Base-by-base conservation (phyloP, 2,888 invertebrate genomes). In the Lampropteryx suffumata region DNA sequence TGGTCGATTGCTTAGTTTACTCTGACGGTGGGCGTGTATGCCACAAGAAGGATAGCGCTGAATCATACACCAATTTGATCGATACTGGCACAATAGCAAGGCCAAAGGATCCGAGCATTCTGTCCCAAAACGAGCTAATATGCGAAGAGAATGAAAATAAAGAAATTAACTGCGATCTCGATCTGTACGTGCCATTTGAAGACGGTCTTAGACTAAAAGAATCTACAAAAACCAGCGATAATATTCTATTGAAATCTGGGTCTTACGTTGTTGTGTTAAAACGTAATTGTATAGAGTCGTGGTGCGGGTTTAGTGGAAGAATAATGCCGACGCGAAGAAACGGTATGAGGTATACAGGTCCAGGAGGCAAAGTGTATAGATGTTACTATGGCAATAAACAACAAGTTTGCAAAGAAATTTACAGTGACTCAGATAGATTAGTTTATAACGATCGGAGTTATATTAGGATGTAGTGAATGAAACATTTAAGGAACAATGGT, bases 111-210 rank as follows among this genome's bases (percentile, higher is more conserved):
- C 37, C 65, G 0, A 78, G 71, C 41, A 56, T 86, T 34, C 65
- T 88, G n/a, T 71, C 82, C 6, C 85, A 84, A 61, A 79, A 87
- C 10, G 88, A 89, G 56, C 84, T 86, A 42, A 64, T 89, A 57
- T 89, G 89, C 55, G 84, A 89, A 62, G 76, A 89, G 57, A 65
- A 56, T 46, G 34, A 59, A 10, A 50, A 64, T 17, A 76, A 65
- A 47, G 57, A 59, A 43, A 60, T 89, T 0, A 67, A 69, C 43
- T 89, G 89, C 52, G 86, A 88, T 62, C 61, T 79, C 1, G 81
- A 87, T 55, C 64, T 67, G 6, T 82, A 69, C 41, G 65, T 84
- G 2, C 84, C 87, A 1, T 82, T 69, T 44, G 54, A 65, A 0
- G 59, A 65, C 2, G 79, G 77, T 1, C 62, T 88, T 0, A 73